A percentile compares a stretch with the other conserved stretches of the same genome.
These are phyloP conservation scores for Fregetta grallaria DNA, from an alignment of 2,113 vertebrate genomes.

Conservation along the genomic window DNA sequence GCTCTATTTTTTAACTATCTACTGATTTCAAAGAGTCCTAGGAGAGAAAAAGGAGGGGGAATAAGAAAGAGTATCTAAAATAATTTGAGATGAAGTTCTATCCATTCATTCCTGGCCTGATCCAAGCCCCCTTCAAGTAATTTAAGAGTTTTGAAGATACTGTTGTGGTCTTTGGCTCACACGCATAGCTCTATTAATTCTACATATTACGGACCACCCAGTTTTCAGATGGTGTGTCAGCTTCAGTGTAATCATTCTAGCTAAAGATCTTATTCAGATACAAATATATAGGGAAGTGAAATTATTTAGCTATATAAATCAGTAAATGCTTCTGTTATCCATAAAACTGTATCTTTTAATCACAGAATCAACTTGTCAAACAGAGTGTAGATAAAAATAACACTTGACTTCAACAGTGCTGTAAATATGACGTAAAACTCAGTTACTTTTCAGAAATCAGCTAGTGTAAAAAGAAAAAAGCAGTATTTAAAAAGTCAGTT, in stretches of 20 bases:
- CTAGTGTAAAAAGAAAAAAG: neutral
- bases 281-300: neutral
- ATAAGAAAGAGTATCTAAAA: neutral
- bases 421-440: neutral
- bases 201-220: neutral
- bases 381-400: neutral
- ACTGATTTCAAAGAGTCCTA: neutral
- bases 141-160: neutral
- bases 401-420: neutral
- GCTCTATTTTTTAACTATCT: neutral
- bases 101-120: neutral
- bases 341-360: neutral
- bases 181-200: neutral
- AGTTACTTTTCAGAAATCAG: neutral
- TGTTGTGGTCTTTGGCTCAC: constrained; percentile 8
- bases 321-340: neutral
- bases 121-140: neutral
- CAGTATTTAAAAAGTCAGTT: neutral
- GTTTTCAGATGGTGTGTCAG: neutral
- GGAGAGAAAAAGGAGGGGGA: neutral
- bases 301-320: neutral
- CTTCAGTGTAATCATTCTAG: neutral
- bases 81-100: neutral
- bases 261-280: neutral
- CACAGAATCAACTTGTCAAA: neutral